These are phyloP conservation scores for Rhagium mordax DNA, from an alignment of 2,888 invertebrate genomes.

Conservation along the genomic window DNA sequence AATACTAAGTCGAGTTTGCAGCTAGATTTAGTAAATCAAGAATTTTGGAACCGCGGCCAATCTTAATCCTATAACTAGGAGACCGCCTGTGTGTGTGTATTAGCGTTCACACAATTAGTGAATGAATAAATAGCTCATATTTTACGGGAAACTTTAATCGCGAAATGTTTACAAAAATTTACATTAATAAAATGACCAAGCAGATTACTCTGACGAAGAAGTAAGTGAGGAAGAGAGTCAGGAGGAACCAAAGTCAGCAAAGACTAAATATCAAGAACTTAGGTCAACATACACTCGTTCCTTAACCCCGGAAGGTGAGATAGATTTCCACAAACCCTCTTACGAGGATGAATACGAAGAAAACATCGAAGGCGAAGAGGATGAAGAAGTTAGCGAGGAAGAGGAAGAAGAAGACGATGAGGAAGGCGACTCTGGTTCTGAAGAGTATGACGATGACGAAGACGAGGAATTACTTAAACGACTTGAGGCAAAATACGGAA, in stretches of 20 bases:
- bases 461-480: constrained; percentile 80
- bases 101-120: too few species aligned
- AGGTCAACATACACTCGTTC: constrained; percentile 64
- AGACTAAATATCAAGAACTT: constrained; percentile 65
- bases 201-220: constrained; percentile 68
- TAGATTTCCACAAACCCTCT: constrained; percentile 53
- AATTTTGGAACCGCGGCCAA: too few species aligned
- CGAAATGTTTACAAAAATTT: background rate
- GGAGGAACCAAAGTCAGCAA: constrained; percentile 54
- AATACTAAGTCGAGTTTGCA: too few species aligned
- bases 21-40: too few species aligned
- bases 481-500: constrained; percentile 83
- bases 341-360: constrained; percentile 68
- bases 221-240: constrained; percentile 59
- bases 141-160: background rate
- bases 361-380: constrained; percentile 65
- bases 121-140: background rate
- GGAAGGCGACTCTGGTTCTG: constrained; percentile 71
- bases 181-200: constrained; percentile 9
- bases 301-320: constrained; percentile 62
- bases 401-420: constrained; percentile 68
- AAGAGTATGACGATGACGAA: constrained; percentile 73
- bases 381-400: constrained; percentile 67
- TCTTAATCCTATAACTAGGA: too few species aligned
- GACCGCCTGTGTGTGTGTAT: too few species aligned